Base-by-base conservation (phyloP, 2,113 vertebrate genomes). In the Centropristis striata region DNA sequence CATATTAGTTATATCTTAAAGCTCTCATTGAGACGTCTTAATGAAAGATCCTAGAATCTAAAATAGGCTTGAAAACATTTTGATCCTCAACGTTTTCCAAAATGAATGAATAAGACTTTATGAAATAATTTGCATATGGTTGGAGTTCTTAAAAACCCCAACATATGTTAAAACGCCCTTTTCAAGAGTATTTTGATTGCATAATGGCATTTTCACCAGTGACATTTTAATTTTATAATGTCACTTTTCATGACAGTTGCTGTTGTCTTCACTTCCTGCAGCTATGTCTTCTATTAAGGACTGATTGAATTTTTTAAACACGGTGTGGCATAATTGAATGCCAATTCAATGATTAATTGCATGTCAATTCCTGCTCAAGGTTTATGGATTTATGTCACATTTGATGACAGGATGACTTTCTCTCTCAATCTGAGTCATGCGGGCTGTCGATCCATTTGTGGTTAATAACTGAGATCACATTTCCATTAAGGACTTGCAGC, bases 391-490 rank as follows among this genome's bases (percentile, higher is more conserved):
- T 27, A 13, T 27, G 16, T 37, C 51, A 60, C 41, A 47, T 74
- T 57, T 67, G 16, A 41, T 36, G 54, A 66, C 53, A 55, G 59
- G 27, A 25, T 81, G 25, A 27, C 53, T 73, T 80, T 80, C 71
- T 44, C 71, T 59, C 21, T 66, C 21, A 21, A 7, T 75, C 5
- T 71, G 10, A 21, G 16, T 16, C 28, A 36, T 23, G 18, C 39
- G 18, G 10, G 4, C 49, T 51, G 13, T 23, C 23, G 50, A 53
- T 53, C 50, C 50, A 53, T 47, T n/a, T 47, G 46, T 47, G 18
- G 18, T 47, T 47, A 47, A 47, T 47, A 47, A 47, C 18, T 47
- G 2, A 25, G 21, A 53, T 12, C 50, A 57, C 25, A 32, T 51
- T 18, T 47, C 41, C 13, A 42, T 6, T 2, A 4, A 59, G 27